These are phyloP conservation scores for Eurystomus gularis DNA, from an alignment of 2,113 vertebrate genomes.

Conservation along the genomic window DNA sequence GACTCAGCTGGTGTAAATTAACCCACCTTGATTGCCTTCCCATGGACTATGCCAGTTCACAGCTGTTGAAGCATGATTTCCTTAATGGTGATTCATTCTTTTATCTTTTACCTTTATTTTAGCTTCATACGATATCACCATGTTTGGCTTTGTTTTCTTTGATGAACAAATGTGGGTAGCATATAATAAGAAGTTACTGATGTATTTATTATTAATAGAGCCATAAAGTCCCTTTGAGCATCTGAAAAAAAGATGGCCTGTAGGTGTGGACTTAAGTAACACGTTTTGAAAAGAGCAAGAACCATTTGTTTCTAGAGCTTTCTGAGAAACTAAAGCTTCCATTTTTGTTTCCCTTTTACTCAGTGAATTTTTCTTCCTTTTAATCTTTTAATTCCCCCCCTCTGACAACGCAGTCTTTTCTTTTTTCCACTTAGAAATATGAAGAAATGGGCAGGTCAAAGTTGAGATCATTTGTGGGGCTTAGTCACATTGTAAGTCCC, in stretches of 20 bases:
- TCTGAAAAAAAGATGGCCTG: not conserved
- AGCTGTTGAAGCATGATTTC: not conserved
- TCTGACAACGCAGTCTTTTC: not conserved
- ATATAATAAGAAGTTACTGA: not conserved
- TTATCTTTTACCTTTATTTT: not conserved
- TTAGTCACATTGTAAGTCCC: constrained; percentile 41
- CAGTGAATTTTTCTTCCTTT: constrained; percentile 23
- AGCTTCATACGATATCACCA: not conserved
- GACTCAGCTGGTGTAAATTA: not conserved
- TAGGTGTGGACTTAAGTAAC: not conserved
- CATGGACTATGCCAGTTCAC: not conserved
- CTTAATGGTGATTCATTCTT: not conserved
- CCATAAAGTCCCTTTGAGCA: not conserved
- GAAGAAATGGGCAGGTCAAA: constrained; percentile 65
- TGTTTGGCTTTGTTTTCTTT: not conserved
- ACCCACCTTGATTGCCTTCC: not conserved
- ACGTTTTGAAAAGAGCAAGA: not conserved
- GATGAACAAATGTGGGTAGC: not conserved
- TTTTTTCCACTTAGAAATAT: constrained; percentile 40
- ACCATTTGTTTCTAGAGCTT: not conserved
- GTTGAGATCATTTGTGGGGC: constrained; percentile 46
- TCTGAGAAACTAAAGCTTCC: not conserved
- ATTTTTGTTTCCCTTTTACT: constrained; percentile 24
- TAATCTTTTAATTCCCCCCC: not conserved
- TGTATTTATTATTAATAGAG: not conserved